phyloP scores from a whole-genome alignment of 2,113 vertebrate species.

The Tretioscincus oriximinensis region DNA sequence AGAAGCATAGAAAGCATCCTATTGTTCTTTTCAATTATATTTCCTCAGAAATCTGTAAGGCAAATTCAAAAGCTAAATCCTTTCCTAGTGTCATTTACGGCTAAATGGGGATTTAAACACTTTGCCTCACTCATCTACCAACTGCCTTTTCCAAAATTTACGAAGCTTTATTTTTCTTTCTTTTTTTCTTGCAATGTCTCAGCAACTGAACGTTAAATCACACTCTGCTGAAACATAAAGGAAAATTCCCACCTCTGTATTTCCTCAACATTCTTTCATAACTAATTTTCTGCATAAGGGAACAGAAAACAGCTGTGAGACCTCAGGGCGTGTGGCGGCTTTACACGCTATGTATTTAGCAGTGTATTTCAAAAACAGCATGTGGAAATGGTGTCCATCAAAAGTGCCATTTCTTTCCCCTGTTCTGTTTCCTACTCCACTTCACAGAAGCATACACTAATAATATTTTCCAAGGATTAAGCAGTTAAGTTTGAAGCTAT shows the following conservation, averaged over 20 bases:
- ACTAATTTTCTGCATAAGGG: not conserved
- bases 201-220: not conserved
- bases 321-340: not conserved
- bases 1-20: no score
- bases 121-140: no score
- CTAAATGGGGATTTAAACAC: no score
- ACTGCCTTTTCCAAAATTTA: no score
- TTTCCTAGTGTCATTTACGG: no score
- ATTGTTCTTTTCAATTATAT: no score
- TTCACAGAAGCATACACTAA: not conserved
- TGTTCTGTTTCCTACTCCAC: not conserved
- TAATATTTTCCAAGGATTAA: no score
- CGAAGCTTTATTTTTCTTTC: not conserved
- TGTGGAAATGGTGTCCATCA: not conserved
- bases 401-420: not conserved
- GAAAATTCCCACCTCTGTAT: not conserved
- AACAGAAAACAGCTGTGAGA: constrained; percentile 9
- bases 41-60: no score
- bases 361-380: not conserved
- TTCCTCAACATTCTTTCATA: not conserved
- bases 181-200: not conserved
- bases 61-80: no score
- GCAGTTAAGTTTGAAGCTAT: no score
- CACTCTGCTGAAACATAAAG: not conserved
- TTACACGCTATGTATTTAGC: not conserved